Base-by-base conservation (phyloP, 2,113 vertebrate genomes). In the Calcarius ornatus region DNA sequence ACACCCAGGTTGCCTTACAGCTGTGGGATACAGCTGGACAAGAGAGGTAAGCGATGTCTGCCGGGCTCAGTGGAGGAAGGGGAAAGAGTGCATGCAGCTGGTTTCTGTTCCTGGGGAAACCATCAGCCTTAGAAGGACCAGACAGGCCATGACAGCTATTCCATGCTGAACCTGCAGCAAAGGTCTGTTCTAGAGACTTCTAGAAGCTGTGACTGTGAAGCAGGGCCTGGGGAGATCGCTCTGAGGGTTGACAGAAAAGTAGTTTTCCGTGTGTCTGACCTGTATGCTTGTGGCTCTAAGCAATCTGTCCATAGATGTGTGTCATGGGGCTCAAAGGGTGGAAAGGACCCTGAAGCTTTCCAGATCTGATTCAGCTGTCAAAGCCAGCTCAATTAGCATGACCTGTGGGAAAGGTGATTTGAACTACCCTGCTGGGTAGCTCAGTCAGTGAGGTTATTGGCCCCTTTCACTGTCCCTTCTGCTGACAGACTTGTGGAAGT, bases 1-100 rank as follows among this genome's bases (percentile, higher is more conserved):
- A 98, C 75, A 97, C 87, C 38, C 96, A 94, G 31, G 92, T 99
- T 88, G 98, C 95, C 53, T 94, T 99, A 59, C 98, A 99, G 94
- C 97, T 99, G 24, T 99, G 98, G 98, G 98, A 99, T 92, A 99
- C 98, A 50, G 98, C 98, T 61, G 98, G 98, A 78, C 98, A 99
- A 77, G 98, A 99, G 95, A 98, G 98, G 98, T 99, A 88, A 90
- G 88, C 0, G 4, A 9, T 59, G 59, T 87, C 25, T 57, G 35
- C 24, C 12, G 31, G 50, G 27, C 33, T 86, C 13, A 8, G 17
- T 24, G 40, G 24, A 30, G 43, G 37, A 60, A 81, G 47, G 77
- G 45, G 19, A 59, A 51, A 31, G 72, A 22, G 5, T 28, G 11
- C 6, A 3, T 24, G 48, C n/a, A 38, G 8, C 11, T 77, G 40